Evolutionary conservation across 2,888 invertebrate species (phyloP).

Genomic region (Andrena dorsata): DNA sequence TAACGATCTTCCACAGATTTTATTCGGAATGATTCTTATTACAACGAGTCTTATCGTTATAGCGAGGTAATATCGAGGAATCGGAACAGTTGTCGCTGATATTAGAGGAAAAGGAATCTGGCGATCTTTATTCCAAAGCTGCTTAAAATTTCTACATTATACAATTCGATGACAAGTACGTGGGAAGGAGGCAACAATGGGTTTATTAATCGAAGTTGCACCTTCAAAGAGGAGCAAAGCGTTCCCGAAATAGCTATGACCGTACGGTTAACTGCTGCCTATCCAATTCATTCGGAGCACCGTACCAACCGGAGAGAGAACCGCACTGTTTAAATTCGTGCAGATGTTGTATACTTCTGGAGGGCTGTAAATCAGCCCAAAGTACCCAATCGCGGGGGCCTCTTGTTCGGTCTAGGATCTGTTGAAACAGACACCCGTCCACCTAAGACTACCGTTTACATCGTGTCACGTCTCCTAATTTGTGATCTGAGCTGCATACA

Average conservation of each 20-base stretch:
- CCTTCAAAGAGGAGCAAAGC: conserved; percentile 30
- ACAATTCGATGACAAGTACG: not conserved
- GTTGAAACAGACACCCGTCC: conserved; percentile 71
- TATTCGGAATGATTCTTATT: not conserved
- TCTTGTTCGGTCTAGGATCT: conserved; percentile 64
- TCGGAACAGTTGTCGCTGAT: no score
- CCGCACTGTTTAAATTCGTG: conserved; percentile 77
- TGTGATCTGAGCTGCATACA: conserved; percentile 42
- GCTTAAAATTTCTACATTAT: not conserved
- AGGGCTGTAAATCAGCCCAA: conserved; percentile 78
- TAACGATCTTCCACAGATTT: not conserved
- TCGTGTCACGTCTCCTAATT: conserved; percentile 46
- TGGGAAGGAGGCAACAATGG: not conserved
- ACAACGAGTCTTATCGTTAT: no score
- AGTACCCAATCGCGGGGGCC: conserved; percentile 73
- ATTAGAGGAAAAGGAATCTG: not conserved
- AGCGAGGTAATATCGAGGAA: no score
- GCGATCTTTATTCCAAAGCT: not conserved
- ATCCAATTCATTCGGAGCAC: conserved; percentile 65
- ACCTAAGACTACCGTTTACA: conserved; percentile 47
- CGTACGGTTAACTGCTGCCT: conserved; percentile 47
- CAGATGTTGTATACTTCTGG: conserved; percentile 79
- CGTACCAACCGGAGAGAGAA: conserved; percentile 67
- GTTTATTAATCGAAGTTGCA: conserved; percentile 44
- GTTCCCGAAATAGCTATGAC: conserved; percentile 67